Percentiles rank a stretch among this genome's conserved stretches.
These are phyloP conservation scores for Prionace glauca DNA, from an alignment of 2,797 vertebrate genomes.

Conservation along the genomic window DNA sequence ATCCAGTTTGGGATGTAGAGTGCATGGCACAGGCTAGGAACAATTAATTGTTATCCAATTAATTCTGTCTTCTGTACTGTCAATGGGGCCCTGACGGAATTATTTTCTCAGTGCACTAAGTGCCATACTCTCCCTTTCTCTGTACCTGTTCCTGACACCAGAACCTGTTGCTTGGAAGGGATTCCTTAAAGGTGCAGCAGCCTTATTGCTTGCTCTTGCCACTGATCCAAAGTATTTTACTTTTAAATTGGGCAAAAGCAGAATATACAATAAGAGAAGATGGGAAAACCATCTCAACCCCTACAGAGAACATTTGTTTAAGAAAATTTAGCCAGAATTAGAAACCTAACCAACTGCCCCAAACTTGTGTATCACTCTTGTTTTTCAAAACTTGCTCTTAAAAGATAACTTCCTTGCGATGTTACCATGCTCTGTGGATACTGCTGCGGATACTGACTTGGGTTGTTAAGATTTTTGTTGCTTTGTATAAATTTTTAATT, in stretches of 20 bases:
- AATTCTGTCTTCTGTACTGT: neutral
- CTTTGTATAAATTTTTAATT: constrained; percentile 30
- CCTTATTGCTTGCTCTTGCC: neutral
- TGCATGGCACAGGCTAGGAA: neutral
- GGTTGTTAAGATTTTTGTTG: neutral
- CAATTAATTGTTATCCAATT: neutral
- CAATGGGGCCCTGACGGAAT: neutral
- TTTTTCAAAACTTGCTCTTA: neutral
- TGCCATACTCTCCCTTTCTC: neutral
- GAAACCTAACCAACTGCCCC: neutral
- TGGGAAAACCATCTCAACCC: neutral
- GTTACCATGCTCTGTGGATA: neutral
- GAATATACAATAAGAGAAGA: neutral
- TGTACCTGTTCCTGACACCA: neutral
- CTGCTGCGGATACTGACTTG: neutral
- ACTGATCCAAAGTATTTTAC: neutral
- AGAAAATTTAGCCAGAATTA: neutral
- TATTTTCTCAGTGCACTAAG: neutral
- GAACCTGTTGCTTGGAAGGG: neutral
- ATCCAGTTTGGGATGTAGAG: no score
- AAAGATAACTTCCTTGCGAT: neutral
- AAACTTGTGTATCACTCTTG: neutral
- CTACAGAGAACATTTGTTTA: neutral
- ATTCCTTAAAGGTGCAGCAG: neutral
- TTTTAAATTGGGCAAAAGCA: neutral